Evolutionary conservation across 2,888 invertebrate genomes (phyloP).

Genomic region (Heliconius charithonia): DNA sequence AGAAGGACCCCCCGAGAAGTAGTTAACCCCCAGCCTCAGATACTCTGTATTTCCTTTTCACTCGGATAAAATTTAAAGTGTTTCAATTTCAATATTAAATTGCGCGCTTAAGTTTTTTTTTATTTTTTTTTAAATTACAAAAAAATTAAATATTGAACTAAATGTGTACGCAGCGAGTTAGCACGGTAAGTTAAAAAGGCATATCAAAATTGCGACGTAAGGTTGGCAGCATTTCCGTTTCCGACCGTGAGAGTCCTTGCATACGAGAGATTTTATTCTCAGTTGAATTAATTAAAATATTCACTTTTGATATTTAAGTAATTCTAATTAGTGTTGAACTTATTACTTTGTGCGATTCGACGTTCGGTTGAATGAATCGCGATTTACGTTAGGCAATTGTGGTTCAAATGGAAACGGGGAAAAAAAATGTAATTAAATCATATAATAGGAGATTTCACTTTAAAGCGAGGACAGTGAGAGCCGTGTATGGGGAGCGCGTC

Average conservation of each 20-base stretch:
- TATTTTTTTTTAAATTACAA: conserved; percentile 60
- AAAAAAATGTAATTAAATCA: conserved; percentile 46
- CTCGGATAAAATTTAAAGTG: conserved; percentile 62
- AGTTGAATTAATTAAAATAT: conserved; percentile 61
- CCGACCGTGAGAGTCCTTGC: conserved; percentile 73
- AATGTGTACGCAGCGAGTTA: conserved; percentile 66
- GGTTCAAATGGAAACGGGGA: conserved; percentile 36
- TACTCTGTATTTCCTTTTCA: conserved; percentile 57
- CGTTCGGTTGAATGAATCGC: conserved; percentile 48
- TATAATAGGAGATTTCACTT: conserved; percentile 44
- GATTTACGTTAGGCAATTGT: conserved; percentile 47
- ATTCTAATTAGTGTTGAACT: conserved; percentile 52
- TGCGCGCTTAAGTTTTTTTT: conserved; percentile 55
- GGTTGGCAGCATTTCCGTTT: conserved; percentile 76
- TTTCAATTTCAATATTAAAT: conserved; percentile 59
- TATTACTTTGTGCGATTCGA: conserved; percentile 49
- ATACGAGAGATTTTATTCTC: conserved; percentile 74
- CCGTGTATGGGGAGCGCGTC: conserved; percentile 41
- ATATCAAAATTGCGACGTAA: conserved; percentile 81
- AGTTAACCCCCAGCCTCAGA: conserved; percentile 54
- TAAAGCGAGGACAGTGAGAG: conserved; percentile 47
- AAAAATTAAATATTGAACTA: conserved; percentile 69
- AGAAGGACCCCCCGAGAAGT: conserved; percentile 42
- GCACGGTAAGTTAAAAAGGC: conserved; percentile 77
- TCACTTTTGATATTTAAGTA: conserved; percentile 50